These are phyloP conservation scores for Drosophila planitibia DNA, from an alignment of 2,888 invertebrate species.

Conservation along the genomic window DNA sequence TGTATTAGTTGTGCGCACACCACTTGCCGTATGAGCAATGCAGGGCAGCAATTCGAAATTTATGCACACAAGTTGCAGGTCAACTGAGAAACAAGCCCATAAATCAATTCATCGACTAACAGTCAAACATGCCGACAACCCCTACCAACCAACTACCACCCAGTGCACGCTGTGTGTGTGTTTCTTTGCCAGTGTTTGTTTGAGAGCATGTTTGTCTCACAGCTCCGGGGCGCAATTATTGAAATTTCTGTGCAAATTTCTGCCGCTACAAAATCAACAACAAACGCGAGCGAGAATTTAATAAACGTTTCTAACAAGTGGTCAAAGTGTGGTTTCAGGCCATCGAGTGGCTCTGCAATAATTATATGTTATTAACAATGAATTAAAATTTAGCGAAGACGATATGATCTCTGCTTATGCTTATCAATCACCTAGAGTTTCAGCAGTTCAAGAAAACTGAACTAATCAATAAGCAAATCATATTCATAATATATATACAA, in stretches of 20 bases:
- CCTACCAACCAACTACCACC: background rate
- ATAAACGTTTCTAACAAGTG: slow-evolving; percentile 34
- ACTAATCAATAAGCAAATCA: background rate
- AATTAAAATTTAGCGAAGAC: background rate
- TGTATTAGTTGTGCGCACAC: slow-evolving; percentile 40
- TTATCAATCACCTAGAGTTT: background rate
- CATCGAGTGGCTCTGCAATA: slow-evolving; percentile 4
- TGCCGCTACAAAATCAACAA: slow-evolving; percentile 21
- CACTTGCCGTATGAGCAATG: slow-evolving; percentile 45
- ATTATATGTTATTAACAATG: slow-evolving; percentile 7
- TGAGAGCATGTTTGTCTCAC: slow-evolving; percentile 29
- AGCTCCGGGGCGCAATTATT: slow-evolving; percentile 65
- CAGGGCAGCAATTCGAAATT: slow-evolving; percentile 52
- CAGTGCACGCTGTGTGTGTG: background rate
- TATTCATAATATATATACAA: background rate
- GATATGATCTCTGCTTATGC: background rate
- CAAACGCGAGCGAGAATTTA: slow-evolving; percentile 21
- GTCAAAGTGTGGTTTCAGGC: slow-evolving; percentile 5
- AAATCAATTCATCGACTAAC: slow-evolving; percentile 74
- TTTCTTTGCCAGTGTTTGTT: slow-evolving; percentile 17
- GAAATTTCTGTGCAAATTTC: slow-evolving; percentile 37
- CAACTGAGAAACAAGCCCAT: slow-evolving; percentile 72
- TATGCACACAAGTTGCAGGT: slow-evolving; percentile 77
- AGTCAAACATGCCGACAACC: slow-evolving; percentile 16
- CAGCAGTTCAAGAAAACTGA: background rate